A percentile compares a stretch with the other conserved stretches of the same genome.
Evolutionary conservation across 92 coral and sea anemone genomes (phyloP).

Genomic region (Epizoanthus illoricatus): DNA sequence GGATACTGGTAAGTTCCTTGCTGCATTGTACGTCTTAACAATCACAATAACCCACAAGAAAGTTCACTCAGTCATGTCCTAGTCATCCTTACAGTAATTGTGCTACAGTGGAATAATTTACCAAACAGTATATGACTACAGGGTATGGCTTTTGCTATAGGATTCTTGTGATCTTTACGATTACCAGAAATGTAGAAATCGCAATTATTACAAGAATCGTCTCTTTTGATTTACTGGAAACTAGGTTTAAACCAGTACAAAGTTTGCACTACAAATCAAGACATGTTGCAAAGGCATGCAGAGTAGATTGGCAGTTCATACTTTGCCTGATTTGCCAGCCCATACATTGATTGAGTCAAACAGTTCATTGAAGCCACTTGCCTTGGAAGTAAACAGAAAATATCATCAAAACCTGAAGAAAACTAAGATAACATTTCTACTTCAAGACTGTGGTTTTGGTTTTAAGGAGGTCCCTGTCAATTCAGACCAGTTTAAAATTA

Average conservation of each 20-base stretch:
- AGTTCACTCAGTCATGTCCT: background rate
- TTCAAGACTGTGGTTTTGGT: too few relatives aligned
- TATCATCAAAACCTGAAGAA: conserved; percentile 13
- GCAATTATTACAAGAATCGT: background rate
- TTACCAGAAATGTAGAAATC: background rate
- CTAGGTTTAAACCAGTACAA: background rate
- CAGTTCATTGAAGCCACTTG: conserved; percentile 68
- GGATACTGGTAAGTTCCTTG: too few relatives aligned
- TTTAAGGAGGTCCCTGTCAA: too few relatives aligned
- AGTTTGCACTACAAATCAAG: conserved; percentile 12
- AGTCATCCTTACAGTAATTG: background rate
- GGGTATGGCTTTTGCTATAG: too few relatives aligned
- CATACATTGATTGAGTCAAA: conserved; percentile 73
- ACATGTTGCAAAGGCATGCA: conserved; percentile 29
- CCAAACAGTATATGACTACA: too few relatives aligned
- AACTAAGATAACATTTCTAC: background rate
- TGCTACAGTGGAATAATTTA: too few relatives aligned
- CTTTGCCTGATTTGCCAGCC: conserved; percentile 74
- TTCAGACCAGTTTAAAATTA: too few relatives aligned
- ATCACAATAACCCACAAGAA: background rate
- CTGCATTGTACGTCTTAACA: too few relatives aligned
- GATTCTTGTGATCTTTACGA: too few relatives aligned
- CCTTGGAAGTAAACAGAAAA: conserved; percentile 50
- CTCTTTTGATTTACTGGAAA: conserved; percentile 19
- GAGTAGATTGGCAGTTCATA: conserved; percentile 45